These are phyloP conservation scores for Hyperopisus bebe DNA, from an alignment of 2,113 vertebrate species.

Conservation along the genomic window DNA sequence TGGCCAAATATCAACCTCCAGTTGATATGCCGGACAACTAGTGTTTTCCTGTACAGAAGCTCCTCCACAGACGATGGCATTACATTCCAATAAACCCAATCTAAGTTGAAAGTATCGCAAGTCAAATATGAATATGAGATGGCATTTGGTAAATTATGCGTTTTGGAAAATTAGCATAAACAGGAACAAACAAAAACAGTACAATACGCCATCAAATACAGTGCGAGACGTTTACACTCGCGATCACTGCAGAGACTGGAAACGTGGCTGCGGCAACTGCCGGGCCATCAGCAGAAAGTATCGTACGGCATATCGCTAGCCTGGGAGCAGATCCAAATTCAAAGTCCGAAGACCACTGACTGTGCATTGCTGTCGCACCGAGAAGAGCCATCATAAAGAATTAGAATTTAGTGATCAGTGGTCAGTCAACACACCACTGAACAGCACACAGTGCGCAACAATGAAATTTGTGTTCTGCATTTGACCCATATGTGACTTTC, in stretches of 20 bases:
- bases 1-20: background rate
- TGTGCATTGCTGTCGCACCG: background rate
- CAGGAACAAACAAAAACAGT: background rate
- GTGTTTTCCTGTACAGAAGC: background rate
- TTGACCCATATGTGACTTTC: too few relatives aligned
- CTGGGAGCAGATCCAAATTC: background rate
- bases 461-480: too few relatives aligned
- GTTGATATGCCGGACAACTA: background rate
- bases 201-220: background rate
- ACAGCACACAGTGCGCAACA: too few relatives aligned
- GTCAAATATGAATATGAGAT: background rate
- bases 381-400: background rate
- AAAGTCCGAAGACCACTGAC: background rate
- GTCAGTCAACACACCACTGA: too few relatives aligned
- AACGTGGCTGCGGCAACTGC: background rate
- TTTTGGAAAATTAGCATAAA: background rate
- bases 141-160: background rate
- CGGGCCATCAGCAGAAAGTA: background rate
- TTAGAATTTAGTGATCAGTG: too few relatives aligned
- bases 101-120: background rate
- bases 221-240: background rate
- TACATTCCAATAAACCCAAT: background rate
- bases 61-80: background rate
- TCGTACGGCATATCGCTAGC: background rate
- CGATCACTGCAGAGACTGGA: background rate